Conservation (phyloP, 2,888 invertebrate species). For the Eubasilissa splendida region DNA sequence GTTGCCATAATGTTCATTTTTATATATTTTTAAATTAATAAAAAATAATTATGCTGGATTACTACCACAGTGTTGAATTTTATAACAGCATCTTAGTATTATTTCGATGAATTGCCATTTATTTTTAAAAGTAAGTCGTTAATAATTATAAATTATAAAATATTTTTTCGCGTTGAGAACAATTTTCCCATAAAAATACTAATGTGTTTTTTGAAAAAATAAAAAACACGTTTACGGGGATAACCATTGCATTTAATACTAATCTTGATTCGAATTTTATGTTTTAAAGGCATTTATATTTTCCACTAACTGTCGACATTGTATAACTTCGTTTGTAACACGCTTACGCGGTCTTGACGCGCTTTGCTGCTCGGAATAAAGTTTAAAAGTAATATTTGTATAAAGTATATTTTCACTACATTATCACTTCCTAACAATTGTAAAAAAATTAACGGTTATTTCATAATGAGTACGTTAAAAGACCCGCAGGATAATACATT, state of each 20-base stretch:
- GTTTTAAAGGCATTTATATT: constrained; percentile 28
- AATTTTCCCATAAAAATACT: background rate
- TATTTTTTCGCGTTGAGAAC: background rate
- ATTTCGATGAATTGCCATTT: constrained; percentile 17
- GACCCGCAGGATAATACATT: constrained; percentile 28
- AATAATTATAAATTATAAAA: background rate
- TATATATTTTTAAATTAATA: background rate
- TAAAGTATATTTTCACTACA: constrained; percentile 48
- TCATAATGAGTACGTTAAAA: background rate
- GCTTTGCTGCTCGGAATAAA: constrained; percentile 5
- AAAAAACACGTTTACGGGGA: too few relatives aligned
- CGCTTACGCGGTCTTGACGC: constrained; percentile 7
- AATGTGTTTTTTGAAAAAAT: too few relatives aligned
- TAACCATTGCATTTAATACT: background rate
- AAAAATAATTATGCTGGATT: background rate
- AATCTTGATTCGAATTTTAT: background rate
- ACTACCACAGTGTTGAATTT: background rate
- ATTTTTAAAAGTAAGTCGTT: constrained; percentile 5
- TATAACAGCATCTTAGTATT: background rate
- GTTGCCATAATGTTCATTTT: constrained; percentile 9
- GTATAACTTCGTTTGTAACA: background rate
- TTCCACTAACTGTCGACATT: constrained; percentile 7
- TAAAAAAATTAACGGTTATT: constrained; percentile 19
- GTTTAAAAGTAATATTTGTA: constrained; percentile 18
- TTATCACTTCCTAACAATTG: constrained; percentile 22